Conservation (phyloP, 92 coral and sea anemone species). For the Heteractis magnifica region DNA sequence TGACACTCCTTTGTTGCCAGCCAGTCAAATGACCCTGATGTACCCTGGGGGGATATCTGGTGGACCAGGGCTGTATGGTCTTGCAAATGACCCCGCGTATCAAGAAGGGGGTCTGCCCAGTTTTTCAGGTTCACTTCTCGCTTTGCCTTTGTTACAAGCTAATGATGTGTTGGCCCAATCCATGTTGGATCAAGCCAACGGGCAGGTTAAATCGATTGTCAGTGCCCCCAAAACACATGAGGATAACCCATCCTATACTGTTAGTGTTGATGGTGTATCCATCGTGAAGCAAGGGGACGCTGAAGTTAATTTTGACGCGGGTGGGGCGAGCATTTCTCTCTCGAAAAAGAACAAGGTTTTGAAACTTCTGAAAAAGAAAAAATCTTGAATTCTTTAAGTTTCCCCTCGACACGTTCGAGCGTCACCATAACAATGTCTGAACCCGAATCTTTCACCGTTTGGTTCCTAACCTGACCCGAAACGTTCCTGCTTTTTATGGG, state of each 20-base stretch:
- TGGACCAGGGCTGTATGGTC: not conserved
- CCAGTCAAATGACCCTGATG: constrained; percentile 1
- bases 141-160: not conserved
- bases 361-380: not conserved
- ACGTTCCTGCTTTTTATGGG: no score
- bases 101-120: not conserved
- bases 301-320: not conserved
- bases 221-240: not conserved
- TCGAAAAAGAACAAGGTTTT: constrained; percentile 5
- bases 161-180: not conserved
- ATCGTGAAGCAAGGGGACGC: not conserved
- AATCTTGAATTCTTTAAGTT: not conserved
- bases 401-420: not conserved
- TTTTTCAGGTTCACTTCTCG: not conserved
- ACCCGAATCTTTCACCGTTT: no score
- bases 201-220: not conserved
- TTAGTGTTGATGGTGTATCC: not conserved
- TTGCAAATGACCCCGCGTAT: not conserved
- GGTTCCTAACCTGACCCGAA: no score
- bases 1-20: not conserved
- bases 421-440: not conserved
- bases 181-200: not conserved
- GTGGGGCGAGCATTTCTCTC: constrained; percentile 1
- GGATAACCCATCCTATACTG: not conserved
- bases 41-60: not conserved